Percentiles rank a stretch among this genome's conserved stretches.
These are phyloP conservation scores for Drosophila melanocephala DNA, from an alignment of 2,888 invertebrate species.

Conservation along the genomic window DNA sequence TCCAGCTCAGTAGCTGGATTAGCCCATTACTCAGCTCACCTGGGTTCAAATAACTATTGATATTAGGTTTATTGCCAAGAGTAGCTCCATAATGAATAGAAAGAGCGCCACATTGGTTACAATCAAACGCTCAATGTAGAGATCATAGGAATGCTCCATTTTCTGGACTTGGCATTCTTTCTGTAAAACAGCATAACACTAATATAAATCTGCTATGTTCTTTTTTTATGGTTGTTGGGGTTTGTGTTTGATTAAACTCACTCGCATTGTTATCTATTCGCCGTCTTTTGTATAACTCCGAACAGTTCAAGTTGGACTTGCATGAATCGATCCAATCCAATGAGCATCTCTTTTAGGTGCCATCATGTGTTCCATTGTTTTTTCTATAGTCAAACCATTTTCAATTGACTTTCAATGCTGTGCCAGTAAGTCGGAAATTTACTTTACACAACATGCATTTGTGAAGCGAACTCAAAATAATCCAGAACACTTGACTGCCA, in stretches of 20 bases:
- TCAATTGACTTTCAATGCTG: conserved; percentile 3
- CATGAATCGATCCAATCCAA: neutral
- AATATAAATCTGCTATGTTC: neutral
- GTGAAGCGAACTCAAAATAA: neutral
- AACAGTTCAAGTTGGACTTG: neutral
- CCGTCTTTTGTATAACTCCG: neutral
- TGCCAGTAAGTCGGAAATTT: neutral
- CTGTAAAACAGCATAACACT: conserved; percentile 13
- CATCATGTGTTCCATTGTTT: neutral
- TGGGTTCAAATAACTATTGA: neutral
- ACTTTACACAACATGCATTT: neutral
- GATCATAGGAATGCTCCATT: conserved; percentile 38
- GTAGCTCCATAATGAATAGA: conserved; percentile 30
- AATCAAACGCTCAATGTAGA: conserved; percentile 88
- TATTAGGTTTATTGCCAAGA: conserved; percentile 27
- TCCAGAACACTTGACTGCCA: neutral
- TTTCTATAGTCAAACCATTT: neutral
- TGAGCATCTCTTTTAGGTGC: too few species aligned
- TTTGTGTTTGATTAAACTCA: conserved; percentile 6
- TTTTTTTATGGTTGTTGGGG: neutral
- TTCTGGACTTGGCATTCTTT: conserved; percentile 5
- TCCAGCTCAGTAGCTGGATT: rapidly evolving
- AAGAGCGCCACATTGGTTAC: conserved; percentile 85
- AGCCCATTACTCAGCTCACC: conserved; percentile 17
- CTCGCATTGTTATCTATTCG: conserved; percentile 33